Base-by-base conservation (phyloP, 2,797 vertebrate genomes). In the Takifugu rubripes region DNA sequence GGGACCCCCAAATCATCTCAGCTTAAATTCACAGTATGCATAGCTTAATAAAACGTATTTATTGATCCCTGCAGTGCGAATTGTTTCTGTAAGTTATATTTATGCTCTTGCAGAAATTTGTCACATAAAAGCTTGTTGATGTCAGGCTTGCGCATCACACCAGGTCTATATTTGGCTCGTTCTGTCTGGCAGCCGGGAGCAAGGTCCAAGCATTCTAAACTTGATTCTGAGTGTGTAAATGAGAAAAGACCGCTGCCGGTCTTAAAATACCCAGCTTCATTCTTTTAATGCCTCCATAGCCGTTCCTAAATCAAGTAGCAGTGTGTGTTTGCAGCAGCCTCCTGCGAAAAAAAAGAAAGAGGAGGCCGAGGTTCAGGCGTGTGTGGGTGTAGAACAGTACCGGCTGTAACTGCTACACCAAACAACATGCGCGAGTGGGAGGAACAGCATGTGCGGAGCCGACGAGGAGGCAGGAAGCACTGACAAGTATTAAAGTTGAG, bases 371-470 rank as follows among this genome's bases (percentile, higher is more conserved):
- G 77, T 72, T 74, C 31, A n/a, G 48, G 46, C 0, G 66, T 8
- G 45, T 33, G 86, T 84, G 83, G 82, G 85, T 36, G 85, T 85
- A 9, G 33, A 75, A 64, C 55, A 53, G 83, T 59, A 81, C 83
- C 52, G 77, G 73, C 74, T 84, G 81, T 79, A 82, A 83, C 81
- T 78, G 85, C 77, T 75, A 84, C 72, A 81, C 63, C 61, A 68
- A 83, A 81, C 79, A 77, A 71, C 80, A 79, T 74, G 72, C 26
- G 61, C 24, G 67, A 85, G 87, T 86, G 78, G 87, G 87, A 78
- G 80, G 81, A 66, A 72, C 70, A 33, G 73, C 80, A 75, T 79
- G 82, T 78, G 84, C 56, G 77, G 80, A 66, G 31, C 48, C 15
- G 52, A 24, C 6, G 45, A 44, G 29, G 26, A 36, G 46, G 54